These are phyloP conservation scores for Pachyrhynchus sulphureomaculatus DNA, from an alignment of 1,140 invertebrate genomes.

Conservation along the genomic window DNA sequence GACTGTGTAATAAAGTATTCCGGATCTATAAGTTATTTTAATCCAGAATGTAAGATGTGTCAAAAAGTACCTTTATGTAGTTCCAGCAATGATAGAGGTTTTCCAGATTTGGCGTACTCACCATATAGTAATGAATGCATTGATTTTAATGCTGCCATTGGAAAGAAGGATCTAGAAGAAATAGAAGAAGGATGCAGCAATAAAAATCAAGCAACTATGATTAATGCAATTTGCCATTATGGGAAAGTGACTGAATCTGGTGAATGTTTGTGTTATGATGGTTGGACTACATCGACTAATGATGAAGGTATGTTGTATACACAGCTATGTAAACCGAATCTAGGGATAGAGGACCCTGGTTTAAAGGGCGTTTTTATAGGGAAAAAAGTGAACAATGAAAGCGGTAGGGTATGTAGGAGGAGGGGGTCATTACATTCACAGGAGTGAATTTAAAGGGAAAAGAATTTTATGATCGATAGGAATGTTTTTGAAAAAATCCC, in stretches of 20 bases:
- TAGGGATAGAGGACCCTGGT: too few species aligned
- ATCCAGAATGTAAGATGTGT: slow-evolving; percentile 21
- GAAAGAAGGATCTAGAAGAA: slow-evolving; percentile 16
- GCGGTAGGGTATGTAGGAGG: too few species aligned
- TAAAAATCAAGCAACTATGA: background rate
- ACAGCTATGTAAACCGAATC: background rate
- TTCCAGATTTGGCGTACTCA: slow-evolving; percentile 23
- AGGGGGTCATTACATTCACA: too few species aligned
- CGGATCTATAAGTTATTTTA: slow-evolving; percentile 27
- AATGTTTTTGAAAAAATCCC: too few species aligned
- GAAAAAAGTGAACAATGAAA: too few species aligned
- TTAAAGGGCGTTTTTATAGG: too few species aligned
- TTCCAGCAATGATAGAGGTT: slow-evolving; percentile 15
- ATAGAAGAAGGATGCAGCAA: slow-evolving; percentile 1
- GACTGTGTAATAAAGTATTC: slow-evolving; percentile 37
- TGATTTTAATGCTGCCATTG: slow-evolving; percentile 20
- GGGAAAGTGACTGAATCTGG: slow-evolving; percentile 17
- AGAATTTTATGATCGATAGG: too few species aligned
- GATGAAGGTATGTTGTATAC: slow-evolving; percentile 23
- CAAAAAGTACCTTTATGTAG: slow-evolving; percentile 25
- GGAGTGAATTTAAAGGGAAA: too few species aligned
- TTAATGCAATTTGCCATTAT: slow-evolving; percentile 32
- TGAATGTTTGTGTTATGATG: slow-evolving; percentile 26
- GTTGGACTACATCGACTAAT: slow-evolving; percentile 20
- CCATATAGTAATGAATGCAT: slow-evolving; percentile 30